Conservation (phyloP, 2,797 vertebrate genomes). For the Macrochelys suwanniensis region DNA sequence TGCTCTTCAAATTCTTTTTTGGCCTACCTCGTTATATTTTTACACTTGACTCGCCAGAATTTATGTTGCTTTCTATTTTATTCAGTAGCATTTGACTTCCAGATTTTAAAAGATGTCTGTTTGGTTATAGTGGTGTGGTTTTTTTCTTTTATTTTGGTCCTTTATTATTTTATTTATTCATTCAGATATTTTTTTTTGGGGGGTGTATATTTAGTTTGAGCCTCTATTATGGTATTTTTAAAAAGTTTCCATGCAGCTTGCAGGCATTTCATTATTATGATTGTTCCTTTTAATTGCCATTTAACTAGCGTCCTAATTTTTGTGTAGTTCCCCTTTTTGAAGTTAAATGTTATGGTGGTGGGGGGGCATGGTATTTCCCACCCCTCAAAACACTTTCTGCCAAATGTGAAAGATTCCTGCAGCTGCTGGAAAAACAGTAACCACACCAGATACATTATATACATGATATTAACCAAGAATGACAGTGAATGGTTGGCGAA, state of each 20-base stretch:
- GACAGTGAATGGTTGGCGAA: conserved; percentile 49
- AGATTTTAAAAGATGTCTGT: neutral
- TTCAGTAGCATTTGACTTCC: neutral
- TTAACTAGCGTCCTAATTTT: neutral
- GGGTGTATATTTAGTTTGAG: neutral
- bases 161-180: neutral
- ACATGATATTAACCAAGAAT: conserved; percentile 46
- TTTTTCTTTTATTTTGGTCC: no score
- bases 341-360: neutral
- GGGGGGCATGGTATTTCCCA: neutral
- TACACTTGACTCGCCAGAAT: no score
- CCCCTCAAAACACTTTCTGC: conserved; percentile 39
- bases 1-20: no score
- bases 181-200: no score
- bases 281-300: neutral
- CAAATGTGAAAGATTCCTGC: neutral
- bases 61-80: neutral
- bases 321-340: neutral
- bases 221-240: neutral
- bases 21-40: no score
- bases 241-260: neutral
- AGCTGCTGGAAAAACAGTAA: conserved; percentile 55
- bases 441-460: conserved; percentile 45
- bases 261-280: neutral
- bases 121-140: no score